Conservation (phyloP, 2,113 vertebrate species). For the Sminthopsis crassicaudata region DNA sequence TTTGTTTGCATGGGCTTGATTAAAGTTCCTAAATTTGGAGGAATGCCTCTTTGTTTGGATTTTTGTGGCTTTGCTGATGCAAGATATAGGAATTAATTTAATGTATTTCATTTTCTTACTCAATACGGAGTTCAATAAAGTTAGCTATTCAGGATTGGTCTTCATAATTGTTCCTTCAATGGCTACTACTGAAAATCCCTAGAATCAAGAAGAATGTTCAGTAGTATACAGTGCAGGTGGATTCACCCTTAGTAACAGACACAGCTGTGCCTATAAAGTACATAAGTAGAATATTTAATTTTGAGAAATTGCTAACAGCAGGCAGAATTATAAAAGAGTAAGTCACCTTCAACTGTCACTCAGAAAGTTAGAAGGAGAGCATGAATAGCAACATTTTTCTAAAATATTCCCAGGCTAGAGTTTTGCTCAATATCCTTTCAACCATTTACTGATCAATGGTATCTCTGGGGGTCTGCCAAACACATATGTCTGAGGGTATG, state of each 20-base stretch:
- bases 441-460: slow-evolving; percentile 54
- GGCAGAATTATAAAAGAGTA: slow-evolving; percentile 16
- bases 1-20: background rate
- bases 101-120: slow-evolving; percentile 6
- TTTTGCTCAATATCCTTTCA: slow-evolving; percentile 30
- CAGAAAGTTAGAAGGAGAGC: slow-evolving; percentile 43
- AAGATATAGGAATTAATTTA: background rate
- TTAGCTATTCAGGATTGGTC: background rate
- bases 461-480: background rate
- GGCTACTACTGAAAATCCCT: slow-evolving; percentile 50
- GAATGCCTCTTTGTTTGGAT: background rate
- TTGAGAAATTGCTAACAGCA: slow-evolving; percentile 59
- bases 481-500: slow-evolving; percentile 26
- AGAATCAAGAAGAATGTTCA: slow-evolving; percentile 9
- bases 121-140: slow-evolving; percentile 11
- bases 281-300: slow-evolving; percentile 59
- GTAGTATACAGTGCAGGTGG: slow-evolving; percentile 44
- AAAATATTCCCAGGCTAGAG: slow-evolving; percentile 51
- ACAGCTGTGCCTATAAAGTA: slow-evolving; percentile 54
- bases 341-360: slow-evolving; percentile 65
- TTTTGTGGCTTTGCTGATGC: background rate
- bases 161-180: background rate
- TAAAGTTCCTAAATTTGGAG: background rate
- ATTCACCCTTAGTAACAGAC: slow-evolving; percentile 57
- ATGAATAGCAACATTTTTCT: slow-evolving; percentile 31